Base-by-base conservation (phyloP, 2,888 invertebrate species). In the Bursaphelenchus okinawaensis region DNA sequence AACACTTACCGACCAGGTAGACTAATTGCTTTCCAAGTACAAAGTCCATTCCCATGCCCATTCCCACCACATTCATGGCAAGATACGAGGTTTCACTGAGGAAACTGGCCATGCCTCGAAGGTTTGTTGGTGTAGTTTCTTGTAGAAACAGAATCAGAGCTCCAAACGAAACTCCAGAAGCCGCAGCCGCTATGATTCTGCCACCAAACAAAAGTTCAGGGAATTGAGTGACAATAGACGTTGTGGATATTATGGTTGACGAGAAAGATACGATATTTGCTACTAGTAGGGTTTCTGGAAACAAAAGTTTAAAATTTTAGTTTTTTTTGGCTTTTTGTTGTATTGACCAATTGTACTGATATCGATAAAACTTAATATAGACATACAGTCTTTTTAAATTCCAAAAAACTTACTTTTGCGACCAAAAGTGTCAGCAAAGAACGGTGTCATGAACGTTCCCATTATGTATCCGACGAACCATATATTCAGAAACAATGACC, bases 391-490 rank as follows among this genome's bases (percentile, higher is more conserved):
- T n/a, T n/a, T n/a, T n/a, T n/a, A n/a, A n/a, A n/a, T n/a, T n/a
- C n/a, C n/a, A n/a, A n/a, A n/a, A n/a, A n/a, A n/a, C 57, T 60
- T 28, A 60, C 20, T 62, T 6, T 63, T 65, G 16, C 54, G 12
- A 28, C 71, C 72, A 23, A 66, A 71, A 8, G 29, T 50, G 19
- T 71, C 71, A 9, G 66, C 63, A n/a, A 72, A 60, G 24, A 56
- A 67, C 0, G 73, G 73, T 1, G 70, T 73, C 58, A 68, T 50
- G 56, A 75, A 71, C 9, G 70, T 71, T 20, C 74, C 74, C 29
- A 69, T 26, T 24, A 75, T 61, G 52, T 72, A 73, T 4, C 75
- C 76, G 19, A 76, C 23, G 56, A 76, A 75, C 75, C 75, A 75
- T n/a, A 75, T 68, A 54, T 75, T 75, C 51, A 75, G 67, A 55